A percentile compares a stretch with the other conserved stretches of the same genome.
phyloP scores from a whole-genome alignment of 2,888 invertebrate genomes.

The Tetanocera ferruginea region DNA sequence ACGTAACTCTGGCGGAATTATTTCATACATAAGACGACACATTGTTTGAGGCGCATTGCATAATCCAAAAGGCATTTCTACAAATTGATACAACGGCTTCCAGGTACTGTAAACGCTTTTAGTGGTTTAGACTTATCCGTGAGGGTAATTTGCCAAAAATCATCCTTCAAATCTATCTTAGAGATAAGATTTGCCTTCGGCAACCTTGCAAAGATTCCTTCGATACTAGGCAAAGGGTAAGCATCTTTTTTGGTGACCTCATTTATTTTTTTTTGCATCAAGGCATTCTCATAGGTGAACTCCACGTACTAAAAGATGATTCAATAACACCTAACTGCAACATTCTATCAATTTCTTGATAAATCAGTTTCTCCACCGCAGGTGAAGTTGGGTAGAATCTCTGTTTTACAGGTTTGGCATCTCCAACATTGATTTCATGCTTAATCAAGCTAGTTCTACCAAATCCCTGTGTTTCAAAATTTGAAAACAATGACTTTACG shows the following conservation, averaged over 20 bases:
- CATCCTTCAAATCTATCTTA: too few species aligned
- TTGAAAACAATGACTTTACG: background rate
- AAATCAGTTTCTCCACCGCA: background rate
- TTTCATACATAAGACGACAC: background rate
- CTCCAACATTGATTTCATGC: background rate
- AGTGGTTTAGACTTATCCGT: slow-evolving; percentile 18
- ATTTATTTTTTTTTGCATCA: slow-evolving; percentile 42
- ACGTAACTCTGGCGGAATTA: background rate
- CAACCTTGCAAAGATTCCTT: slow-evolving; percentile 41
- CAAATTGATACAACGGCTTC: slow-evolving; percentile 45
- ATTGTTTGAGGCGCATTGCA: too few species aligned
- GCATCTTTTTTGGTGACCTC: slow-evolving; percentile 38
- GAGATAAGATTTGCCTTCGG: slow-evolving; percentile 37
- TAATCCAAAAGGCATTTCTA: too few species aligned
- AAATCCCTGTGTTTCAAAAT: background rate
- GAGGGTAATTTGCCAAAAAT: slow-evolving; percentile 40
- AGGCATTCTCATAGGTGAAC: slow-evolving; percentile 41
- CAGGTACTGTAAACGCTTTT: slow-evolving; percentile 41
- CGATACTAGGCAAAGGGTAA: slow-evolving; percentile 40
- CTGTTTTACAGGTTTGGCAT: background rate
- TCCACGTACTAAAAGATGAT: slow-evolving; percentile 20
- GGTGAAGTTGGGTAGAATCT: background rate
- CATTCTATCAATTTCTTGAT: background rate
- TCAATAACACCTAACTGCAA: too few species aligned
- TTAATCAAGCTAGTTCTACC: slow-evolving; percentile 4